Evolutionary conservation across 2,797 vertebrate genomes (phyloP).

Genomic region (Pteronotus mesoamericanus): DNA sequence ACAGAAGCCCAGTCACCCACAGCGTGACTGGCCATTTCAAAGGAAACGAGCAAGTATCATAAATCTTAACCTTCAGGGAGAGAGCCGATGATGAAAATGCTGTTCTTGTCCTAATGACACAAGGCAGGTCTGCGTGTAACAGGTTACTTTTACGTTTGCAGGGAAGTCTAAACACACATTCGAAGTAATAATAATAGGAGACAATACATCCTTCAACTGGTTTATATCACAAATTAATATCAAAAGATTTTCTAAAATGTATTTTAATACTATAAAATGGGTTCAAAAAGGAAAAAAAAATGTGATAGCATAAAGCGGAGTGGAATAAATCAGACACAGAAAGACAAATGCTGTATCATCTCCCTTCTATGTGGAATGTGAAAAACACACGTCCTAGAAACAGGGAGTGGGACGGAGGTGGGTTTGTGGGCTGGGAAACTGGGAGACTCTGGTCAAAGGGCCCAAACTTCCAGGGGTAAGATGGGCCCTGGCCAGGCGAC

Average conservation of each 20-base stretch:
- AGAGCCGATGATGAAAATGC: fast-evolving
- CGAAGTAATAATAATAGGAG: background rate
- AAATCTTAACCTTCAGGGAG: background rate
- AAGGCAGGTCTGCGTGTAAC: fast-evolving
- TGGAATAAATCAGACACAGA: background rate
- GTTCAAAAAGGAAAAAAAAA: background rate
- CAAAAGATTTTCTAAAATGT: background rate
- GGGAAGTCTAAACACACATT: background rate
- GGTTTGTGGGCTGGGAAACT: background rate
- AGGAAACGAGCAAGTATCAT: background rate
- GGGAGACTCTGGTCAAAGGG: background rate
- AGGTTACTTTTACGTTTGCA: background rate
- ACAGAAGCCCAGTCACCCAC: too few relatives aligned
- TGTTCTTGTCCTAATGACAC: background rate
- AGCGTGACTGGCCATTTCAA: background rate
- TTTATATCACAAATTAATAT: background rate
- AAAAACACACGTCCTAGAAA: too few relatives aligned
- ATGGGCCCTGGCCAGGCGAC: background rate
- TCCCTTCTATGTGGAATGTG: too few relatives aligned
- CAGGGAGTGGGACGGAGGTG: background rate
- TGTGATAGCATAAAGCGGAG: background rate
- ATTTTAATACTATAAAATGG: background rate
- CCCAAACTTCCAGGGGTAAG: background rate
- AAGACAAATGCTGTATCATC: background rate
- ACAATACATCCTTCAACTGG: background rate